These are phyloP conservation scores for Oostethus manadensis DNA, from an alignment of 2,113 vertebrate genomes.

Conservation along the genomic window DNA sequence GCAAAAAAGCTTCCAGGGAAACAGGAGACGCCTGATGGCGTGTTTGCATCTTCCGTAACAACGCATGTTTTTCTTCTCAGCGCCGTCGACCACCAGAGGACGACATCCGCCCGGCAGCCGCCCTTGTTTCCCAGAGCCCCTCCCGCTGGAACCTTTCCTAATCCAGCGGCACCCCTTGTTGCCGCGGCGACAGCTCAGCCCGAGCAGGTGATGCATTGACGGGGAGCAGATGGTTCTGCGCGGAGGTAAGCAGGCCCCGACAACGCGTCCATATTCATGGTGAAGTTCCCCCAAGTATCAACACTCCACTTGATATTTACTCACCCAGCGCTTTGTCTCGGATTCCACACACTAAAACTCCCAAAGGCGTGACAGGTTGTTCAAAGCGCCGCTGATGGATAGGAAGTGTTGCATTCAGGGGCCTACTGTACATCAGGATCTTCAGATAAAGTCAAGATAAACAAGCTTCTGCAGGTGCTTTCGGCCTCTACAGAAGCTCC, in stretches of 20 bases:
- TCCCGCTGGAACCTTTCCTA: slow-evolving; percentile 67
- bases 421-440: slow-evolving; percentile 17
- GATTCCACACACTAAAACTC: neutral
- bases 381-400: slow-evolving; percentile 19
- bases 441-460: slow-evolving; percentile 25
- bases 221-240: slow-evolving; percentile 98
- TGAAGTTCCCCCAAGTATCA: slow-evolving; percentile 63
- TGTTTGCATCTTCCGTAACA: no score
- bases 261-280: slow-evolving; percentile 90
- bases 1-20: slow-evolving; percentile 4
- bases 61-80: no score
- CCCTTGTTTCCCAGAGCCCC: neutral
- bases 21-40: slow-evolving; percentile 51
- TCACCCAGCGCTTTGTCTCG: neutral
- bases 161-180: slow-evolving; percentile 73
- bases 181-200: slow-evolving; percentile 83
- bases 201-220: slow-evolving; percentile 99
- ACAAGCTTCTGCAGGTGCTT: slow-evolving; percentile 63
- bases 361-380: slow-evolving; percentile 24
- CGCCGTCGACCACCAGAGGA: slow-evolving; percentile 61
- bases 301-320: slow-evolving; percentile 24
- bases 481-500: slow-evolving; percentile 57
- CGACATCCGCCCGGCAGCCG: slow-evolving; percentile 46
- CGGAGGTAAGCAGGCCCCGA: slow-evolving; percentile 86
- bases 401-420: slow-evolving; percentile 43